A percentile compares a stretch with the other conserved stretches of the same genome.
Evolutionary conservation across 2,113 vertebrate genomes (phyloP).

Genomic region (Tricholaema leucomelas): DNA sequence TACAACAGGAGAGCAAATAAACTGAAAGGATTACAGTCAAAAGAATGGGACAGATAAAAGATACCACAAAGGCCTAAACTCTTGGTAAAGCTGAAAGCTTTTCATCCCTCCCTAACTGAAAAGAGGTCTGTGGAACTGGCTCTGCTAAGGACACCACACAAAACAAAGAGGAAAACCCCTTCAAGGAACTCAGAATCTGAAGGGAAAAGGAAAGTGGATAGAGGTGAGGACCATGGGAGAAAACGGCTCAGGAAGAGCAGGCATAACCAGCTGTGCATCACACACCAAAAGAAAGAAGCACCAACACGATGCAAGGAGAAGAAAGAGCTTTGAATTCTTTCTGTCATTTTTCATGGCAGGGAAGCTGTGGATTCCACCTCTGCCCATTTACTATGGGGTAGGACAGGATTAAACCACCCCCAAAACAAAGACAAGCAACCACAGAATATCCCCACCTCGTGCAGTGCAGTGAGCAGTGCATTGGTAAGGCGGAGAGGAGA

Average conservation of each 20-base stretch:
- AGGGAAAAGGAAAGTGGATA: neutral
- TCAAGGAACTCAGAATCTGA: neutral
- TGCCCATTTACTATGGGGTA: neutral
- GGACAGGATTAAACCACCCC: rapidly evolving
- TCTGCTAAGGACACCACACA: neutral
- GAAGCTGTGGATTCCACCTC: neutral
- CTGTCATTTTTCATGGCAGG: neutral
- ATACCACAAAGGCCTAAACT: neutral
- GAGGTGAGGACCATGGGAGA: neutral
- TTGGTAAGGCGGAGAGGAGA: neutral
- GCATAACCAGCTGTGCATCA: neutral
- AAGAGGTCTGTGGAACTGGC: neutral
- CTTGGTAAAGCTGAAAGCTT: neutral
- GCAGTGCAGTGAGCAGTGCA: rapidly evolving
- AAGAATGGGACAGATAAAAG: neutral
- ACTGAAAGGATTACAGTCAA: neutral
- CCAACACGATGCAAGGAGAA: neutral
- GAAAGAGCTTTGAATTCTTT: neutral
- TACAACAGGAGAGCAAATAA: neutral
- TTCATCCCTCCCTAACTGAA: neutral
- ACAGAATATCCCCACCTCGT: neutral
- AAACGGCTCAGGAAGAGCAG: neutral
- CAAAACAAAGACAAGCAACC: too few relatives aligned
- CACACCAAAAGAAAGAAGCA: neutral
- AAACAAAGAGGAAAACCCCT: neutral